Evolutionary conservation across 2,888 invertebrate species (phyloP), one percentile per base, ranked within the genome.

Genomic region (Parnassius smintheus): DNA sequence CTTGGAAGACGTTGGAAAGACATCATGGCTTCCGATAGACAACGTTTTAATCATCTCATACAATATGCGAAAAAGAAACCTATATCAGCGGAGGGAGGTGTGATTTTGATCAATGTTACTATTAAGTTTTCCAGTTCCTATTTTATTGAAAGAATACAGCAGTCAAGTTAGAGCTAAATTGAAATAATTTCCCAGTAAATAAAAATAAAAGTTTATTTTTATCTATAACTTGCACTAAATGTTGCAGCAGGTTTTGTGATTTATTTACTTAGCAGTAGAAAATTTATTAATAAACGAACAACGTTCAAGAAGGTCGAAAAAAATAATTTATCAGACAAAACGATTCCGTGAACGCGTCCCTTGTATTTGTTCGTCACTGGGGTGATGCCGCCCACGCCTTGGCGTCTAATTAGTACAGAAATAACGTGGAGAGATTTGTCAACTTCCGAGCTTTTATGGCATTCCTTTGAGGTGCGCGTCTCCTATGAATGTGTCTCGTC

Each of bases 331-430:
- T 63, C 25, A 42, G 56, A 56, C 56, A 53, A 53, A 53, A 60
- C 53, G 60, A 60, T 60, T 52, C 57, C 57, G 52, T 53, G 62
- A 60, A 53, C 60, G 56, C 63, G 63, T 56, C 63, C 64, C 64
- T 57, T 56, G 60, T 60, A 60, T 64, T 64, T 64, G 78, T 82
- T 79, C 83, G 82, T 85, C 84, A 83, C 73, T 75, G 74, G 74
- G 76, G 74, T 76, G 80, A 80, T 77, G 70, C 72, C 82, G 79
- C 84, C 83, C 81, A 84, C 86, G 80, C 82, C 81, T 75, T 77
- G 75, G 75, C 75, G 76, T 83, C 90, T 91, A 91, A 91, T 91
- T 91, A 91, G 91, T 89, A 88, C 90, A 85, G 81, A 87, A 91
- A 91, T 91, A 91, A 89, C 88, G 77, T 75, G 68, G 69, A 74